Percentiles rank a stretch among this genome's conserved stretches.
Evolutionary conservation across 2,113 vertebrate genomes (phyloP).

Genomic region (Ia io): DNA sequence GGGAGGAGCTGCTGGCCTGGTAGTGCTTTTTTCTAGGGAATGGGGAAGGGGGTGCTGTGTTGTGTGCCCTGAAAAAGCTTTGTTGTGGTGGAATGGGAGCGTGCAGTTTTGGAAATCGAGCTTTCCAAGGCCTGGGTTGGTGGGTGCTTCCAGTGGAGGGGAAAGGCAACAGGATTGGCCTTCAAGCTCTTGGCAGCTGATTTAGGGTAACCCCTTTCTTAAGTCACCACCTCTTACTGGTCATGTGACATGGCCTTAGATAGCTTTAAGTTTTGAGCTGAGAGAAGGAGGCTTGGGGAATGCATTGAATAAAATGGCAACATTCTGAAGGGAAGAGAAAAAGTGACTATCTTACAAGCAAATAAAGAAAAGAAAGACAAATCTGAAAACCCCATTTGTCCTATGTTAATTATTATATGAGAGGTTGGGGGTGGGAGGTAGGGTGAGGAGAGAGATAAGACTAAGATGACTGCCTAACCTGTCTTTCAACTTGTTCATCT

Average conservation of each 20-base stretch:
- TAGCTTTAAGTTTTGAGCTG: background rate
- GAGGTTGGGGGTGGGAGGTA: too few species aligned
- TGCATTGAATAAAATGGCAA: background rate
- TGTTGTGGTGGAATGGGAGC: constrained; percentile 39
- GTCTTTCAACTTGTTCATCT: too few species aligned
- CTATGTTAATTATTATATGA: background rate
- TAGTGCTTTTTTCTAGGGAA: background rate
- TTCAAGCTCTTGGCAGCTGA: background rate
- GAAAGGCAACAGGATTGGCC: background rate
- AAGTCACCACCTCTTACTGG: background rate
- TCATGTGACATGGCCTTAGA: too few species aligned
- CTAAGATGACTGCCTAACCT: too few species aligned
- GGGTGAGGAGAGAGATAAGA: too few species aligned
- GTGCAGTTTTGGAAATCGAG: constrained; percentile 49
- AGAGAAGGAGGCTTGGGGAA: background rate
- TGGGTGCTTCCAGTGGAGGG: constrained; percentile 27
- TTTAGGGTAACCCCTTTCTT: too few species aligned
- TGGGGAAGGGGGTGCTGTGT: background rate
- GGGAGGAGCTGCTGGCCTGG: background rate
- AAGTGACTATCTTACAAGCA: background rate
- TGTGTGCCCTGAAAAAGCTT: constrained; percentile 35
- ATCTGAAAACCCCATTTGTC: background rate
- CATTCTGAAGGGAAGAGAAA: background rate
- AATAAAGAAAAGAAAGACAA: background rate
- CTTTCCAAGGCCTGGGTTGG: background rate